Conservation (phyloP, 2,113 vertebrate species). For the Arizona elegans region DNA sequence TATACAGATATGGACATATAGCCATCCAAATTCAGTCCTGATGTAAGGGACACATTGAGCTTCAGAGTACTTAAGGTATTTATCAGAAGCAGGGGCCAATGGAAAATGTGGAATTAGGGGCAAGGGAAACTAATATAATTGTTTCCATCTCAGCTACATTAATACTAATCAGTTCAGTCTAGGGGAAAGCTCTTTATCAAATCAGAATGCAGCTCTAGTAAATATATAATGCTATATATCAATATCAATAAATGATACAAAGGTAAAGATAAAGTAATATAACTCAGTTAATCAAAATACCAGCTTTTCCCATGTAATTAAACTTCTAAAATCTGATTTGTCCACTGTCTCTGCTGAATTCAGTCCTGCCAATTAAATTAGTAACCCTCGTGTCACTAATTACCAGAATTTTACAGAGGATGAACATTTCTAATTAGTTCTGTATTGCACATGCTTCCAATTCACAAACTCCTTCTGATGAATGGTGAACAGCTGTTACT, state of each 20-base stretch:
- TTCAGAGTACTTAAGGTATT: not conserved
- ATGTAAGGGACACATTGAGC: not conserved
- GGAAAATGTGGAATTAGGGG: not conserved
- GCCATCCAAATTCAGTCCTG: not conserved
- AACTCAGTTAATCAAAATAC: not conserved
- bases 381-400: conserved; percentile 24
- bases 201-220: not conserved
- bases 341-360: not conserved
- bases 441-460: not conserved
- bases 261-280: not conserved
- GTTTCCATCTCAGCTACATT: not conserved
- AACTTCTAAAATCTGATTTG: not conserved
- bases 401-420: conserved; percentile 20
- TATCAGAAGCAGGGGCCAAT: not conserved
- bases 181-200: not conserved
- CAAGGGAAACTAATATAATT: not conserved
- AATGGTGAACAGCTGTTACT: conserved; percentile 14
- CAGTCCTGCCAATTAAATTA: not conserved
- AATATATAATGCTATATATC: not conserved
- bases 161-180: not conserved
- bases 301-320: conserved; percentile 12
- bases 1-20: not conserved
- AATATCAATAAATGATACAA: not conserved
- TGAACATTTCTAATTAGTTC: conserved; percentile 33
- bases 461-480: not conserved